Conservation (phyloP, 2,888 invertebrate species). For the Yponomeuta evonymella region DNA sequence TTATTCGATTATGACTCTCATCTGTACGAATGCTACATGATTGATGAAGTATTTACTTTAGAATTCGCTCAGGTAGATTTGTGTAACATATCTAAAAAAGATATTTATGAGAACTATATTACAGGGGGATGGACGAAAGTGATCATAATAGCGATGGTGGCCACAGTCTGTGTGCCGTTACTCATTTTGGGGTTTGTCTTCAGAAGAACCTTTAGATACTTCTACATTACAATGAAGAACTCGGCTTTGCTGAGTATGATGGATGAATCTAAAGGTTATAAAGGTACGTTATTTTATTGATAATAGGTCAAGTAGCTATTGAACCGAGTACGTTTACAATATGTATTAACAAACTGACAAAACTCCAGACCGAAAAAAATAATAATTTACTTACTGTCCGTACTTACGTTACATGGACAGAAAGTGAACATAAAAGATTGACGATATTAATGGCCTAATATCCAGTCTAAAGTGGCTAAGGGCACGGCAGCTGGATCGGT, state of each 20-base stretch:
- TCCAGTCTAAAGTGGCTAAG: no score
- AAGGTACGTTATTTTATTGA: slow-evolving; percentile 38
- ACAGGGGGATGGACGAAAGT: slow-evolving; percentile 28
- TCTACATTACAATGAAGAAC: slow-evolving; percentile 74
- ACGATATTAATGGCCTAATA: no score
- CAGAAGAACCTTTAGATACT: slow-evolving; percentile 76
- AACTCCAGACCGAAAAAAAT: no score
- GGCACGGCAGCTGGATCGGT: no score
- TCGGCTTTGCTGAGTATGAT: slow-evolving; percentile 73
- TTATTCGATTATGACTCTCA: slow-evolving; percentile 40
- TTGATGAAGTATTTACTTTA: slow-evolving; percentile 31
- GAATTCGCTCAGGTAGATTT: slow-evolving; percentile 29
- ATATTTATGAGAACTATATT: slow-evolving; percentile 29
- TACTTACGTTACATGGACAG: no score
- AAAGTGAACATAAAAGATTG: no score
- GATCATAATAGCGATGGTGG: slow-evolving; percentile 35
- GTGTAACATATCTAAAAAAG: slow-evolving; percentile 33
- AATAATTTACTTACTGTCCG: no score
- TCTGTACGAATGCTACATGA: slow-evolving; percentile 39
- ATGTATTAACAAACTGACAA: no score
- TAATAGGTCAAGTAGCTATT: neutral
- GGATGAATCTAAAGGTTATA: slow-evolving; percentile 50
- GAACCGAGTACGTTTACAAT: no score
- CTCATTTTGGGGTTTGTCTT: slow-evolving; percentile 36
- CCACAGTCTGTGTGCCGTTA: slow-evolving; percentile 33